A percentile compares a stretch with the other conserved stretches of the same genome.
Conservation (phyloP, 2,113 vertebrate genomes). For the Oryzias curvinotus region DNA sequence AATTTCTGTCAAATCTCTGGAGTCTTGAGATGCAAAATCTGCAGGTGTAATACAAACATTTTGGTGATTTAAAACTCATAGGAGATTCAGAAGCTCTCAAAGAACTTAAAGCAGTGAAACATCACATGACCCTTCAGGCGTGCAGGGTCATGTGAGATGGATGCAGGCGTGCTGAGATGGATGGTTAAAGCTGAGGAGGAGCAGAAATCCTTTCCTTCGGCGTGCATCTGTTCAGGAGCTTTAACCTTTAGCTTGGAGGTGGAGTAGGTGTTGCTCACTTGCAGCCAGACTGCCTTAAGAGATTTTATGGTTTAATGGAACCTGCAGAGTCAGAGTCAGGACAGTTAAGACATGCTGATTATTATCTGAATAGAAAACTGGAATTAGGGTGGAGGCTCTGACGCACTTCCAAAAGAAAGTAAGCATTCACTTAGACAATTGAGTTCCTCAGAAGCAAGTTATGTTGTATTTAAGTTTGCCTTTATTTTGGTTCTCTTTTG, state of each 20-base stretch:
- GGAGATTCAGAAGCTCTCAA: no score
- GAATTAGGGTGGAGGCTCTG: background rate
- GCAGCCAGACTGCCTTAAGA: constrained; percentile 17
- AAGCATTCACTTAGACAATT: background rate
- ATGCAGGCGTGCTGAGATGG: constrained; percentile 29
- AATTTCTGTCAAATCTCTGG: no score
- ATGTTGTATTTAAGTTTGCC: no score
- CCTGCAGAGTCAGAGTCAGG: background rate
- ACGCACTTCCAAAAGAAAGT: background rate
- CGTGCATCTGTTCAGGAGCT: constrained; percentile 54
- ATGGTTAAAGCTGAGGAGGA: constrained; percentile 37
- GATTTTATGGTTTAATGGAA: constrained; percentile 9
- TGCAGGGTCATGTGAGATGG: constrained; percentile 42
- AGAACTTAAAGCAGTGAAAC: constrained; percentile 9
- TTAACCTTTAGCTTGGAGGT: constrained; percentile 17
- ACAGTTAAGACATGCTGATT: constrained; percentile 13
- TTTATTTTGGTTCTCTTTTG: no score
- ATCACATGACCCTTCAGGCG: constrained; percentile 34
- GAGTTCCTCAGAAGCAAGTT: no score
- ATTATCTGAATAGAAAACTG: constrained; percentile 9
- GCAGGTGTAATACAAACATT: no score
- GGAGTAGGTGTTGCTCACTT: constrained; percentile 23
- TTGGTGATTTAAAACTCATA: no score
- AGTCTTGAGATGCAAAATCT: no score
- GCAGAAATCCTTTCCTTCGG: constrained; percentile 57